Base-by-base conservation (phyloP, 2,888 invertebrate species). In the Uropetala carovei region DNA sequence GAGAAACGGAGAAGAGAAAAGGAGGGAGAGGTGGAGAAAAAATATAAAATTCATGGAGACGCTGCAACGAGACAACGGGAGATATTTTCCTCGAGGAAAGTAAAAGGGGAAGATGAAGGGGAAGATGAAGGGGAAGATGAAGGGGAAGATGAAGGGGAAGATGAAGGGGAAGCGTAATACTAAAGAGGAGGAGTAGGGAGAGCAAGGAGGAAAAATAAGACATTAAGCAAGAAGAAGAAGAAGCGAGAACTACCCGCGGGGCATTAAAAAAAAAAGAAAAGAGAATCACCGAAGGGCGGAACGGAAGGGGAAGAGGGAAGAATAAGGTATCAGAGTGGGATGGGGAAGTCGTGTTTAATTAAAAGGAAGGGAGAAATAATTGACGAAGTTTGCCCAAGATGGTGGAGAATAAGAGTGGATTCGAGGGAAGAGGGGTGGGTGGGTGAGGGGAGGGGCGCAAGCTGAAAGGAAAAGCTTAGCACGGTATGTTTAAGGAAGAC, bases 331-430 rank as follows among this genome's bases (percentile, higher is more conserved):
- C 16, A 16, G 30, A 82, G 27, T 11, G 82, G 43, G 18, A 86
- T 27, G 22, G 18, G 64, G 30, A 64, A 64, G 68, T 89, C 89
- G 64, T 89, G 89, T 89, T 89, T 89, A 30, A 89, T 68, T 89
- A 89, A 89, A 89, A 89, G 89, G 43, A 89, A 89, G 89, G 43
- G 64, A 89, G 89, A 89, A 89, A 89, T 89, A 89, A 89, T 89
- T 89, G 89, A 89, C 89, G 89, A 89, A 89, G 89, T 89, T 89
- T 89, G 30, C 68, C 43, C 64, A n/a, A 57, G 83, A 83, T 18
- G 83, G 82, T 9, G n/a, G 64, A 86, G 60, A 18, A 86, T 58
- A 30, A 89, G 64, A 43, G 16, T 8, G 60, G 60, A 43, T 60
- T 10, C 43, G 43, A 43, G 43, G 43, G 43, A 43, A 5, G 5